phyloP scores from a whole-genome alignment of 2,888 invertebrate species.

The Argynnis bischoffii region DNA sequence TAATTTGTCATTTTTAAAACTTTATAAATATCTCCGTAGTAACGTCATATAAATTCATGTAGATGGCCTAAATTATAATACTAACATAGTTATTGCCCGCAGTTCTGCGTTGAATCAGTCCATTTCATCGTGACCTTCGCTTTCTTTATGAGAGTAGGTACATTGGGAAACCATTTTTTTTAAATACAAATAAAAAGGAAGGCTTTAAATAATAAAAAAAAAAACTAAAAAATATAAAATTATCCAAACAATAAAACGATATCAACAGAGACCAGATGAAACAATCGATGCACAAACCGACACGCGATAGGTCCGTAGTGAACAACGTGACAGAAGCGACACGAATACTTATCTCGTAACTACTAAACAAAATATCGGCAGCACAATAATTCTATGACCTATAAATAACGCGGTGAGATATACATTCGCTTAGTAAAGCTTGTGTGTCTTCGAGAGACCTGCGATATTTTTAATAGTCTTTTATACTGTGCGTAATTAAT shows the following conservation, averaged over 20 bases:
- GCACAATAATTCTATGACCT: slow-evolving; percentile 62
- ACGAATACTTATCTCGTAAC: background rate
- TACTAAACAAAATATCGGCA: slow-evolving; percentile 46
- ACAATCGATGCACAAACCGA: too few species aligned
- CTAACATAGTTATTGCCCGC: slow-evolving; percentile 36
- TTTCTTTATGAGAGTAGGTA: slow-evolving; percentile 19
- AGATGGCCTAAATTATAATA: slow-evolving; percentile 67
- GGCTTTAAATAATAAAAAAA: too few species aligned
- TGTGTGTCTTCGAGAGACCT: slow-evolving; percentile 49
- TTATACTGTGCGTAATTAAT: slow-evolving; percentile 54
- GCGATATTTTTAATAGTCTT: slow-evolving; percentile 65
- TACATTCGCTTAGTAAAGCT: slow-evolving; percentile 63
- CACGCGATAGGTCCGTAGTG: too few species aligned
- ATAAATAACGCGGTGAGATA: slow-evolving; percentile 70
- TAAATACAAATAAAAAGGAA: background rate
- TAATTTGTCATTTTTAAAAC: slow-evolving; percentile 71
- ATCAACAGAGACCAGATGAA: too few species aligned
- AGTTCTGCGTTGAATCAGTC: slow-evolving; percentile 15
- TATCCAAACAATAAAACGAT: too few species aligned
- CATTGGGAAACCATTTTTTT: background rate
- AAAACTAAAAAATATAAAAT: too few species aligned
- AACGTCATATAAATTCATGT: slow-evolving; percentile 74
- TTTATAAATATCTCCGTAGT: slow-evolving; percentile 70
- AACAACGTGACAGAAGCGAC: too few species aligned
- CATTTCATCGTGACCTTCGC: slow-evolving; percentile 8